A percentile compares a stretch with the other conserved stretches of the same genome.
phyloP scores from a whole-genome alignment of 2,113 vertebrate genomes.

The Clupea harengus region DNA sequence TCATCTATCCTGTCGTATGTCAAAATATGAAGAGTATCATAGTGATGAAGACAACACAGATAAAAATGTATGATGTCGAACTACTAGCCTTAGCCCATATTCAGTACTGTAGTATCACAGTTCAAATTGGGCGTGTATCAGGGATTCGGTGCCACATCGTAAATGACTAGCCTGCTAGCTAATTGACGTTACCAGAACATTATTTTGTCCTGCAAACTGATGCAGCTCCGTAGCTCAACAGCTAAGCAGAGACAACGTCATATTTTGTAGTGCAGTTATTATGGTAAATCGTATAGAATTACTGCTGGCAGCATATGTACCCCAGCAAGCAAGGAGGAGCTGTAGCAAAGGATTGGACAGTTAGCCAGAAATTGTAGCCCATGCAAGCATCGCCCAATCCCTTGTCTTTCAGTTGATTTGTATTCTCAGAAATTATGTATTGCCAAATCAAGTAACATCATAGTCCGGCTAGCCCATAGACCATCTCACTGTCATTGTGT shows the following conservation, averaged over 20 bases:
- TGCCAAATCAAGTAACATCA: background rate
- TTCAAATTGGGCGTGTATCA: constrained; percentile 12
- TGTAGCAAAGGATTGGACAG: background rate
- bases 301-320: background rate
- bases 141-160: background rate
- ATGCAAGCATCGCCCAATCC: background rate
- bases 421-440: background rate
- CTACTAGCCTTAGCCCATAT: background rate
- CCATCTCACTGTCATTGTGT: background rate
- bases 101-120: background rate
- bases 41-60: background rate
- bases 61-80: background rate
- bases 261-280: background rate
- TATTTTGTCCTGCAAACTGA: background rate
- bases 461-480: background rate
- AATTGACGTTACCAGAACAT: background rate
- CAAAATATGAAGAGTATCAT: background rate
- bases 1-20: background rate
- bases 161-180: background rate
- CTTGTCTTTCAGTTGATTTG: background rate
- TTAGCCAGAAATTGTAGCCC: background rate
- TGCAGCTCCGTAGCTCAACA: background rate
- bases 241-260: background rate
- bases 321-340: background rate
- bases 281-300: background rate